These are phyloP conservation scores for Clupea harengus DNA, from an alignment of 2,113 vertebrate genomes.

Conservation along the genomic window DNA sequence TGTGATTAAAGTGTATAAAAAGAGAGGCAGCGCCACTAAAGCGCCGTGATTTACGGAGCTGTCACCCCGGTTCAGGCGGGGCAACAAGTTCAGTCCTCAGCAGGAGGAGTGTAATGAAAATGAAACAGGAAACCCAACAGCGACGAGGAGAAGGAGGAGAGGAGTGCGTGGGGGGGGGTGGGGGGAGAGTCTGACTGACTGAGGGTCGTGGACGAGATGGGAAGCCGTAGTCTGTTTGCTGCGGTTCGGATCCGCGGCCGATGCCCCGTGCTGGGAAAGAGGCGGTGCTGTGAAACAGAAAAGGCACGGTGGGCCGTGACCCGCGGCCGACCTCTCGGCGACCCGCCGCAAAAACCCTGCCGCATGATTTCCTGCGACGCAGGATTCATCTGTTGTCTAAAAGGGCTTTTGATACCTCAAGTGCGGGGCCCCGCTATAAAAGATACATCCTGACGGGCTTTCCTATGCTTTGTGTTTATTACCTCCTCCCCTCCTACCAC, in stretches of 20 bases:
- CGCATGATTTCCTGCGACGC: conserved; percentile 64
- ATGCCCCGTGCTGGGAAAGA: neutral
- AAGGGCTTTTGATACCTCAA: conserved; percentile 68
- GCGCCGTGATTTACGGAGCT: conserved; percentile 76
- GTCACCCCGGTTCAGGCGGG: conserved; percentile 65
- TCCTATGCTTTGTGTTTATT: conserved; percentile 73
- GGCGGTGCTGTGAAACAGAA: neutral
- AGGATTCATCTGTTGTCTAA: conserved; percentile 70
- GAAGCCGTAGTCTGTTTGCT: neutral
- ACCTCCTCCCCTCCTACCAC: conserved; percentile 42
- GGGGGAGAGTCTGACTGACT: neutral
- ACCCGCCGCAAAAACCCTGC: conserved; percentile 37
- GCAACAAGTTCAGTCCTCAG: conserved; percentile 70
- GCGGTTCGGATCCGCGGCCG: neutral
- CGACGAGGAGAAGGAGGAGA: conserved; percentile 9
- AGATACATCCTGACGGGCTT: conserved; percentile 72
- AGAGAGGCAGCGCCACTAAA: conserved; percentile 71
- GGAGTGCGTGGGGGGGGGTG: conserved; percentile 36
- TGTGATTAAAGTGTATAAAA: conserved; percentile 78
- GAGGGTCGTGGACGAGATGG: conserved; percentile 8
- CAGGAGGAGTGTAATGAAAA: conserved; percentile 72
- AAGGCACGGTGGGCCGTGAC: conserved; percentile 46
- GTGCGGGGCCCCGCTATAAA: conserved; percentile 69
- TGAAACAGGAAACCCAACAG: conserved; percentile 61
- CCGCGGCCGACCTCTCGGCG: conserved; percentile 52